Evolutionary conservation across 2,113 vertebrate genomes (phyloP).

Genomic region (Sinocyclocheilus anshuiensis): DNA sequence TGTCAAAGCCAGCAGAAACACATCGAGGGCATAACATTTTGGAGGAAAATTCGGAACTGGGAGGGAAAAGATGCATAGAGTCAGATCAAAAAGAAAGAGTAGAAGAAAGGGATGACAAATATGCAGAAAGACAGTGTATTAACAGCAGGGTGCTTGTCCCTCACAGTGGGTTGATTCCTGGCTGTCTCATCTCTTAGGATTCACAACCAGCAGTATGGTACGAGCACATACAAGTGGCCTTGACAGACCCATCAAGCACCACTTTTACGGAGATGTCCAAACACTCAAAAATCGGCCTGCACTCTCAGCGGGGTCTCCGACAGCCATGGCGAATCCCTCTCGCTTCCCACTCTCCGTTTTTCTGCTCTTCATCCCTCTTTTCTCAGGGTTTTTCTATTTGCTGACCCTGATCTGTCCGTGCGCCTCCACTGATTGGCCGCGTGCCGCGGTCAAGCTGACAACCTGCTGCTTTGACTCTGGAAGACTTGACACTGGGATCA

Average conservation of each 20-base stretch:
- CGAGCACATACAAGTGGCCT: background rate
- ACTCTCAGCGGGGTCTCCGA: background rate
- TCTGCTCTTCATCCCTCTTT: background rate
- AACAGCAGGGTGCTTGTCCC: slow-evolving; percentile 20
- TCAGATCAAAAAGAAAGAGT: slow-evolving; percentile 2
- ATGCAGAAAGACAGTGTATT: slow-evolving; percentile 7
- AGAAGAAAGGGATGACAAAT: slow-evolving; percentile 9
- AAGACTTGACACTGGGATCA: slow-evolving; percentile 14
- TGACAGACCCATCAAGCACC: slow-evolving; percentile 21
- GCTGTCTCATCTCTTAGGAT: background rate
- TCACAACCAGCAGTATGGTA: background rate
- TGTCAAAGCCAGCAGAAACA: slow-evolving; percentile 28
- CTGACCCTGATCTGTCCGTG: slow-evolving; percentile 36
- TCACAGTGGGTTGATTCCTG: background rate
- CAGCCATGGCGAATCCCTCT: background rate
- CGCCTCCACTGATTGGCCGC: slow-evolving; percentile 22
- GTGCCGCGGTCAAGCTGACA: slow-evolving; percentile 12
- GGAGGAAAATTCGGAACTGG: background rate
- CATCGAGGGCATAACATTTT: slow-evolving; percentile 13
- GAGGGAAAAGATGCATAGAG: background rate
- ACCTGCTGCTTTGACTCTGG: slow-evolving; percentile 3
- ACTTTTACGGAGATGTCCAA: slow-evolving; percentile 25
- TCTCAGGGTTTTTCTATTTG: background rate
- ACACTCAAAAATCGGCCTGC: background rate
- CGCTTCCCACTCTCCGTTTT: background rate